phyloP scores from a whole-genome alignment of 2,113 vertebrate species.

The Accipiter virgatus region DNA sequence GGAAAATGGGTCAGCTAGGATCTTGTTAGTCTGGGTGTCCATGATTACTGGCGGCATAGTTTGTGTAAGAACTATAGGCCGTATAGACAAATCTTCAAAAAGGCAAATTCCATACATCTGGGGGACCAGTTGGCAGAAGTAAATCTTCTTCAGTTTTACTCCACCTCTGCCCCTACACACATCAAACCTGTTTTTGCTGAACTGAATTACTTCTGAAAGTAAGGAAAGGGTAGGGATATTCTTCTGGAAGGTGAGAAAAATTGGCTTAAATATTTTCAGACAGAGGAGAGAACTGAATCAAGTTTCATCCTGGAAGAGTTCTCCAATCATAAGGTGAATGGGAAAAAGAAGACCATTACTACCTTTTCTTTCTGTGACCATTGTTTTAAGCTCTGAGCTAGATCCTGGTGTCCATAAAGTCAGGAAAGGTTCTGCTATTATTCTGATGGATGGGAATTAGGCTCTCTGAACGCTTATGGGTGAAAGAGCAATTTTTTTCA shows the following conservation, averaged over 20 bases:
- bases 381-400: not conserved
- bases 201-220: not conserved
- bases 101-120: not conserved
- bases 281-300: not conserved
- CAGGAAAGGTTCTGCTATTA: not conserved
- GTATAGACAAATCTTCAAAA: not conserved
- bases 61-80: not conserved
- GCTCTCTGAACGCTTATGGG: not conserved
- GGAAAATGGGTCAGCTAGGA: not conserved
- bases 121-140: not conserved
- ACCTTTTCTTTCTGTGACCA: not conserved
- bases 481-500: not conserved
- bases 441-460: not conserved
- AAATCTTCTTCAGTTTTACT: not conserved
- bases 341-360: not conserved
- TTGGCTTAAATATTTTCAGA: not conserved
- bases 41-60: not conserved
- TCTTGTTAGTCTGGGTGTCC: not conserved
- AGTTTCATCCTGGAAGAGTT: not conserved
- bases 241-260: not conserved
- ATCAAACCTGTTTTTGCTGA: not conserved
- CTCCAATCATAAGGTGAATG: not conserved
- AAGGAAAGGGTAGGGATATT: not conserved
- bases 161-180: fast-evolving
- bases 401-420: not conserved